These are phyloP conservation scores for Arion vulgaris DNA, from an alignment of 1,140 invertebrate genomes.

Conservation along the genomic window DNA sequence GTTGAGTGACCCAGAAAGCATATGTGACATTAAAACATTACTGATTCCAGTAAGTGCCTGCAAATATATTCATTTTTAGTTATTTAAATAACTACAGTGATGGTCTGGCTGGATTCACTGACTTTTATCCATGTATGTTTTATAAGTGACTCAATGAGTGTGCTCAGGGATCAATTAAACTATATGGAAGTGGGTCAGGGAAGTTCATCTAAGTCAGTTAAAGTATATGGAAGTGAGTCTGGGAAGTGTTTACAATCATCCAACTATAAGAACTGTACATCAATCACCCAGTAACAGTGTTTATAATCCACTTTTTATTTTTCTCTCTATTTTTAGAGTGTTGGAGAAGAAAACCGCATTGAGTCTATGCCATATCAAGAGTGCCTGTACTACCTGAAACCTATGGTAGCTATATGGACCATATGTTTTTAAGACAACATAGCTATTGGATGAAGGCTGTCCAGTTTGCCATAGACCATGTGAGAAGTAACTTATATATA, in stretches of 20 bases:
- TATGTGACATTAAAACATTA: slow-evolving; percentile 55
- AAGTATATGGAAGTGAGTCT: no score
- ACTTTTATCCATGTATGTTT: no score
- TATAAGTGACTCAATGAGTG: no score
- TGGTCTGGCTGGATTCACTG: no score
- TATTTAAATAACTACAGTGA: no score
- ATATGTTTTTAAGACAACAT: slow-evolving; percentile 70
- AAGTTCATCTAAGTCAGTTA: no score
- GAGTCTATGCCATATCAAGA: slow-evolving; percentile 67
- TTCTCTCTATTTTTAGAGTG: slow-evolving; percentile 14
- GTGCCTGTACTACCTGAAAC: slow-evolving; percentile 71
- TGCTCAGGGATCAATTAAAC: no score
- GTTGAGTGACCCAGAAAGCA: slow-evolving; percentile 51
- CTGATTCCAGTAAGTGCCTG: slow-evolving; percentile 55
- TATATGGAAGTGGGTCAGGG: no score
- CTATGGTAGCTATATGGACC: slow-evolving; percentile 68
- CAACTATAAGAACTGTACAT: no score
- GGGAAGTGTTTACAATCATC: no score
- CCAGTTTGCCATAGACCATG: slow-evolving; percentile 69
- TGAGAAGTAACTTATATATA: slow-evolving; percentile 36
- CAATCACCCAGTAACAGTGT: no score
- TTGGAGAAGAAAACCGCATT: slow-evolving; percentile 58
- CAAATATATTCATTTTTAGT: not conserved
- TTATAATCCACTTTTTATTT: not conserved
- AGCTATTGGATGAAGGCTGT: slow-evolving; percentile 71